Evolutionary conservation across 2,113 vertebrate species (phyloP), one percentile per base, ranked within the genome.

Genomic region (Polypterus bichir): DNA sequence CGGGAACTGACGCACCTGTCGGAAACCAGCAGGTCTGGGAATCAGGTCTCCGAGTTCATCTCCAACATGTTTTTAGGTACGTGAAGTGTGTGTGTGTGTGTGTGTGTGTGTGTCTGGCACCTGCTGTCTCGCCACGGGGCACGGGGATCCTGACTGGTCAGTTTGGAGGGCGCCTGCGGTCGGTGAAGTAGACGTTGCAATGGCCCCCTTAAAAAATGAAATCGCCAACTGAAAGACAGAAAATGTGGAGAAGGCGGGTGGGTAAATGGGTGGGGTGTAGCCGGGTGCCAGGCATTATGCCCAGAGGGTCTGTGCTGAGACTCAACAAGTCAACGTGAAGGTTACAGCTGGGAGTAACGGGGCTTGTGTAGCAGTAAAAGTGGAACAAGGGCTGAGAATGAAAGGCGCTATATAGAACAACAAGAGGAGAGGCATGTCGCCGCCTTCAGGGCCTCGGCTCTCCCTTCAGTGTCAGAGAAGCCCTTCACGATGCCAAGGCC

Each of bases 1-100:
- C 83, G 94, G 68, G 94, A 97, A 74, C 79, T 97, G 69, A 82
- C 81, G 1, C 93, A 95, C 71, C 81, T 97, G 63, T 97, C 93
- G 1, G 93, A 94, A 80, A 93, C 89, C 60, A 92, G 94, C 70
- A 89, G 89, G 56, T 96, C 92, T 0, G 93, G 94, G 72, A 97
- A 91, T 85, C 93, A 97, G 71, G 90, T 97, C 64, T 97, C 92
- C 0, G 88, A 97, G 83, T 97, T 90, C 76, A 97, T 97, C 79
- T 89, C 91, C 52, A 89, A 69, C 62, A 93, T 86, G 44, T 94
- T 92, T 75, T 77, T 93, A 44, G 91, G 90, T 93, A 83, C 82
- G 89, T 44, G 65, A 51, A n/a, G 45, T 60, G 9, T 53, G n/a
- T 55, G 54, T 55, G 11, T 48, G 4, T 59, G 44, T 56, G 64